phyloP scores from a whole-genome alignment of 1,140 invertebrate genomes.

The Macrosteles quadrilineatus region DNA sequence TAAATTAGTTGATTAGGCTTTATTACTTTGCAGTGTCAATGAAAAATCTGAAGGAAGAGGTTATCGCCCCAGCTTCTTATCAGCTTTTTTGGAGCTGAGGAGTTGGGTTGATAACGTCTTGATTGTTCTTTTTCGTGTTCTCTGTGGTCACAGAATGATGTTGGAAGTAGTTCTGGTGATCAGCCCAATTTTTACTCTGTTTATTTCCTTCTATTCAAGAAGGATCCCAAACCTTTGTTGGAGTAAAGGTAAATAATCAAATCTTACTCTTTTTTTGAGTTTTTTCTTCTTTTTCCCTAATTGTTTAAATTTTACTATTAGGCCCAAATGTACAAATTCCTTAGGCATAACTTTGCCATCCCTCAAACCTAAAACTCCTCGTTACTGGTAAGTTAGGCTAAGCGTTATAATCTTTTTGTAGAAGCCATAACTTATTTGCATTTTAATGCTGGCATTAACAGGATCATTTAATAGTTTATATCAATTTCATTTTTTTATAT shows the following conservation, averaged over 20 bases:
- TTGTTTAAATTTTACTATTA: too few relatives aligned
- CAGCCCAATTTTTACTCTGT: slow-evolving; percentile 21
- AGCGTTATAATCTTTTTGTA: too few relatives aligned
- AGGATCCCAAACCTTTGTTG: slow-evolving; percentile 4
- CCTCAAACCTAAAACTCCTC: too few relatives aligned
- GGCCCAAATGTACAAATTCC: too few relatives aligned
- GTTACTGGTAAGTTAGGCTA: too few relatives aligned
- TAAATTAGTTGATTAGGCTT: slow-evolving; percentile 8
- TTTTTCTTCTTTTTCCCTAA: too few relatives aligned
- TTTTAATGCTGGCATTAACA: too few relatives aligned
- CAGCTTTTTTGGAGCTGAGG: slow-evolving; percentile 2
- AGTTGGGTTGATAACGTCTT: neutral
- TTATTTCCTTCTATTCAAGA: slow-evolving; percentile 12
- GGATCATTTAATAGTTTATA: too few relatives aligned
- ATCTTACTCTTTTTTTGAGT: too few relatives aligned
- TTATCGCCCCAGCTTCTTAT: slow-evolving; percentile 12
- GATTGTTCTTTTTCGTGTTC: neutral
- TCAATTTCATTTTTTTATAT: too few relatives aligned
- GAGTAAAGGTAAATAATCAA: neutral
- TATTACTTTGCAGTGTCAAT: neutral
- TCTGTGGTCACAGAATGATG: slow-evolving; percentile 23
- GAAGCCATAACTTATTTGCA: too few relatives aligned
- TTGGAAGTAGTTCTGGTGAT: slow-evolving; percentile 22
- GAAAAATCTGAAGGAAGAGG: slow-evolving; percentile 3
- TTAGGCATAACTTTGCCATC: too few relatives aligned